A percentile compares a stretch with the other conserved stretches of the same genome.
Evolutionary conservation across 2,797 vertebrate genomes (phyloP).

Genomic region (Poeciliopsis infans): DNA sequence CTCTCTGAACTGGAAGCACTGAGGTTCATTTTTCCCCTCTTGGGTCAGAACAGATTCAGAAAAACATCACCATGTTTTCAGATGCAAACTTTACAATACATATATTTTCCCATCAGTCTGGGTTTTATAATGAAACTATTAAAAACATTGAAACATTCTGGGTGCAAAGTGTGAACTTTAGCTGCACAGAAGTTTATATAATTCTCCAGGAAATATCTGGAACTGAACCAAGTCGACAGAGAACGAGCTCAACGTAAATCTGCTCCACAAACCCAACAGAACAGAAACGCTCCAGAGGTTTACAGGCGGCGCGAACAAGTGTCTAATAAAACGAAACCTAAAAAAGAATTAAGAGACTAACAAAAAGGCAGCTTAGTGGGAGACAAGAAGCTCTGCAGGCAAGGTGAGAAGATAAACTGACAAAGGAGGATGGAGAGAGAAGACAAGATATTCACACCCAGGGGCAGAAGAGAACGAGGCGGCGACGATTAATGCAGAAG

Average conservation of each 20-base stretch:
- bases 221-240: not conserved
- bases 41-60: not conserved
- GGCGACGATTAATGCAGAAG: not conserved
- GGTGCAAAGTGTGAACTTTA: not conserved
- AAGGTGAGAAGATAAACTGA: slow-evolving; percentile 2
- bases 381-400: not conserved
- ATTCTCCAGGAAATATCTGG: not conserved
- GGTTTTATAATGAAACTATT: not conserved
- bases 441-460: not conserved
- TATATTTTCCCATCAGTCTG: not conserved
- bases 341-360: not conserved
- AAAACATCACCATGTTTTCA: not conserved
- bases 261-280: not conserved
- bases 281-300: not conserved
- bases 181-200: not conserved
- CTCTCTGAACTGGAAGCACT: not conserved
- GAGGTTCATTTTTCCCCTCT: not conserved
- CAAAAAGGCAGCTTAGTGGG: not conserved
- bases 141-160: not conserved
- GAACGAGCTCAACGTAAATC: not conserved
- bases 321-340: not conserved
- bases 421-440: not conserved
- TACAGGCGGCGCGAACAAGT: not conserved
- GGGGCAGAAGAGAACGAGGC: not conserved
- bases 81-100: not conserved